phyloP scores from a whole-genome alignment of 1,140 invertebrate genomes.

The Cydia amplana region DNA sequence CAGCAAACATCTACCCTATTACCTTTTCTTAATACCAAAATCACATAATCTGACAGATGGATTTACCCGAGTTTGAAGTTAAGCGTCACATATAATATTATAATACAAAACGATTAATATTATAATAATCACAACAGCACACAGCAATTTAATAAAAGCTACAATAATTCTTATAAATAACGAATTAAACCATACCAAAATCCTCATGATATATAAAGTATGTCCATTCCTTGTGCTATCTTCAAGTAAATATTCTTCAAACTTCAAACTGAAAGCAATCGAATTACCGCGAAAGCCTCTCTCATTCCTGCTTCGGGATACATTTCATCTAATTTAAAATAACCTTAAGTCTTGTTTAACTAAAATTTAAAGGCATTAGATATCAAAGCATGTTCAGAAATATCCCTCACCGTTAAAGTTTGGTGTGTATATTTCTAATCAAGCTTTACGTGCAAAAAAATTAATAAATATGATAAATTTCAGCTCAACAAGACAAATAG shows the following conservation, averaged over 20 bases:
- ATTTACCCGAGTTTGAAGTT: no score
- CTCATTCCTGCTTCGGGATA: slow-evolving; percentile 34
- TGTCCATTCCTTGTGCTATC: not conserved
- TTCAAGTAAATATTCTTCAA: not conserved
- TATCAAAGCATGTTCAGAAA: slow-evolving; percentile 17
- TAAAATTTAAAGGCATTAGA: not conserved
- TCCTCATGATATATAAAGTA: slow-evolving; percentile 1
- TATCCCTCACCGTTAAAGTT: not conserved
- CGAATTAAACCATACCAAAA: not conserved
- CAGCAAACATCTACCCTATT: no score
- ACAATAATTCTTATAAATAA: slow-evolving; percentile 27
- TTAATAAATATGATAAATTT: slow-evolving; percentile 13
- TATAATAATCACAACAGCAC: slow-evolving; percentile 31
- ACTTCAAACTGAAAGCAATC: slow-evolving; percentile 33
- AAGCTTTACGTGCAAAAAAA: slow-evolving; percentile 14
- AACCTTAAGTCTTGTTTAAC: slow-evolving; percentile 11
- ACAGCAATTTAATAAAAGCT: slow-evolving; percentile 32
- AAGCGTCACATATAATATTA: no score
- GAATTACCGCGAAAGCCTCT: slow-evolving; percentile 27
- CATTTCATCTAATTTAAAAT: slow-evolving; percentile 21
- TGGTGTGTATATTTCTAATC: slow-evolving; percentile 5
- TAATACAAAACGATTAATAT: not conserved
- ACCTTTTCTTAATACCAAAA: no score
- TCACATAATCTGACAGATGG: no score
- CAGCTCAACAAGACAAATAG: slow-evolving; percentile 34